A percentile compares a stretch with the other conserved stretches of the same genome.
Evolutionary conservation across 2,888 invertebrate species (phyloP).

Genomic region (Leptogaster cylindrica): DNA sequence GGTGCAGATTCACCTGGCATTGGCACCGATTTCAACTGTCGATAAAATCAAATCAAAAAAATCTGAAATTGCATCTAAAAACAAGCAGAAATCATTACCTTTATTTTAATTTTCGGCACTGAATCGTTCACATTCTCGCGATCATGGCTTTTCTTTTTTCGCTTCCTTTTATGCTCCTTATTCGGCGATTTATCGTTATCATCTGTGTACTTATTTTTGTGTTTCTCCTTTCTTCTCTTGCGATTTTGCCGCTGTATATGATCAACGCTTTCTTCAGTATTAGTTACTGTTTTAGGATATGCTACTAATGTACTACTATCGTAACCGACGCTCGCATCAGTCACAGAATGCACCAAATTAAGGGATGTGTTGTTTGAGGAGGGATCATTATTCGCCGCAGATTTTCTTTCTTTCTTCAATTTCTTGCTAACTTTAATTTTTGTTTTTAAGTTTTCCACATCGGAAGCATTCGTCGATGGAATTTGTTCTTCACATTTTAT

Average conservation of each 20-base stretch:
- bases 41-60: not conserved
- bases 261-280: constrained; percentile 51
- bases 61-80: not conserved
- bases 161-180: constrained; percentile 80
- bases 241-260: constrained; percentile 67
- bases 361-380: not conserved
- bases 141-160: constrained; percentile 80
- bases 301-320: no score
- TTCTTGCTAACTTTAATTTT: constrained; percentile 13
- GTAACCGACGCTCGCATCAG: not conserved
- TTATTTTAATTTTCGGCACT: constrained; percentile 79
- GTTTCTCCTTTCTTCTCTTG: constrained; percentile 77
- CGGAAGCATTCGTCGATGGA: not conserved
- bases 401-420: constrained; percentile 21
- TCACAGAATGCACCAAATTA: not conserved
- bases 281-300: not conserved
- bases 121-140: constrained; percentile 62
- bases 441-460: not conserved
- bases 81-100: constrained; percentile 63
- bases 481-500: not conserved
- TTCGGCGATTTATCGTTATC: constrained; percentile 68
- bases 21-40: constrained; percentile 58
- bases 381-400: not conserved
- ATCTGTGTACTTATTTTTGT: constrained; percentile 70
- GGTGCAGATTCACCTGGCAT: constrained; percentile 72